phyloP scores from a whole-genome alignment of 2,888 invertebrate genomes.

The Monopis laevigella region DNA sequence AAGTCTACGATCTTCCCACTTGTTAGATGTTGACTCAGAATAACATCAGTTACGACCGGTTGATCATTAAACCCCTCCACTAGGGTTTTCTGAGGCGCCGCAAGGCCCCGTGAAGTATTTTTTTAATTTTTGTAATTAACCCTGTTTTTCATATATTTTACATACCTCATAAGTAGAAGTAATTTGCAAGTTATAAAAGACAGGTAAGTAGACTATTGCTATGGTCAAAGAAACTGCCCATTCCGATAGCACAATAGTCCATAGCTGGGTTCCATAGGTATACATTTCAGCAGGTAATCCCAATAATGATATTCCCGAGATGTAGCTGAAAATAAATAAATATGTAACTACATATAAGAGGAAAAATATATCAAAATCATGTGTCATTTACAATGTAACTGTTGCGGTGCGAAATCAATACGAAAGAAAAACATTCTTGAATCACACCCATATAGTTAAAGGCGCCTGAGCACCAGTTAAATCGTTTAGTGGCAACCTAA shows the following conservation, averaged over 20 bases:
- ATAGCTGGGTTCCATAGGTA: constrained; percentile 77
- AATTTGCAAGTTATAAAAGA: constrained; percentile 77
- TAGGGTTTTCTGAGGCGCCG: no score
- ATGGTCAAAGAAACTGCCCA: constrained; percentile 73
- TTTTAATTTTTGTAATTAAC: no score
- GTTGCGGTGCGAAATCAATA: not conserved
- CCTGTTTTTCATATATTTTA: no score
- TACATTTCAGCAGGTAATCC: constrained; percentile 82
- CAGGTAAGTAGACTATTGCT: constrained; percentile 73
- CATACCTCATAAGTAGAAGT: constrained; percentile 83
- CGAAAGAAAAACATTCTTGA: no score
- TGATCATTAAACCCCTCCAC: no score
- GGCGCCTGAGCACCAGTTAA: no score
- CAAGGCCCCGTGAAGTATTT: no score
- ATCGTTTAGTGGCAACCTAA: no score
- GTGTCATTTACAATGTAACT: not conserved
- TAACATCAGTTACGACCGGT: no score
- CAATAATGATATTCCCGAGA: constrained; percentile 77
- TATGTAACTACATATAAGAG: not conserved
- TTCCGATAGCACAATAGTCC: constrained; percentile 72
- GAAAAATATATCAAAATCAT: not conserved
- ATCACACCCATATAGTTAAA: no score
- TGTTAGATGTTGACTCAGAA: no score
- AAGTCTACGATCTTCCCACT: no score
- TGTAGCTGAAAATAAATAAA: constrained; percentile 65